Evolutionary conservation across 2,797 vertebrate genomes (phyloP).

Genomic region (Galaxias olidus): DNA sequence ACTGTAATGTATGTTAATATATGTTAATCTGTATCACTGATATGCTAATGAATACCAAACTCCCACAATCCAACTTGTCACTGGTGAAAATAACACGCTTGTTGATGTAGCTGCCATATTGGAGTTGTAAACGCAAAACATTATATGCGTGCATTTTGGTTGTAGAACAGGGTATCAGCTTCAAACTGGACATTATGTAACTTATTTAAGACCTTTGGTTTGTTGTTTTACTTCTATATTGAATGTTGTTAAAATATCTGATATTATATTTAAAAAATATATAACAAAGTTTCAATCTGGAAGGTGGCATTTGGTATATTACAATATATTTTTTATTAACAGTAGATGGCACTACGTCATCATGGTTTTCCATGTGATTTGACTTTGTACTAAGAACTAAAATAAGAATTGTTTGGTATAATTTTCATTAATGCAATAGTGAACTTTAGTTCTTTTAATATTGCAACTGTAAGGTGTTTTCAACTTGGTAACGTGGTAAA

Average conservation of each 20-base stretch:
- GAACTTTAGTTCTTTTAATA: no score
- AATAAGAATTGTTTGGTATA: neutral
- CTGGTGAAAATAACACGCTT: constrained; percentile 48
- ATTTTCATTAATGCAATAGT: no score
- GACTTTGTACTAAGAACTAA: constrained; percentile 42
- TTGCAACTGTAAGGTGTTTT: no score
- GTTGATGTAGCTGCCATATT: constrained; percentile 55
- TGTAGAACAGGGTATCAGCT: constrained; percentile 15
- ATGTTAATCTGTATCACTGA: constrained; percentile 81
- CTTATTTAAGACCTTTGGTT: neutral
- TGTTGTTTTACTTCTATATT: no score
- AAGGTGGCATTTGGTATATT: neutral
- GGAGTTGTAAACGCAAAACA: constrained; percentile 48
- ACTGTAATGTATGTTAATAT: constrained; percentile 78
- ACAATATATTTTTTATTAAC: constrained; percentile 59
- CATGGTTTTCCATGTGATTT: constrained; percentile 50
- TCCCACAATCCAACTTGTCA: constrained; percentile 69
- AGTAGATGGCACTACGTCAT: constrained; percentile 83
- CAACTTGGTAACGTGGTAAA: no score
- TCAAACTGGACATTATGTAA: no score
- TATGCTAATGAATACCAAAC: constrained; percentile 78
- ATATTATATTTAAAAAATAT: no score
- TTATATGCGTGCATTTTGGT: constrained; percentile 40
- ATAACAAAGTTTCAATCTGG: neutral
- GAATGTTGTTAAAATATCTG: no score